These are phyloP conservation scores for Hexactinellida sp. DNA, from an alignment of 37 sponge, comb jelly and placozoan genomes.

Conservation along the genomic window DNA sequence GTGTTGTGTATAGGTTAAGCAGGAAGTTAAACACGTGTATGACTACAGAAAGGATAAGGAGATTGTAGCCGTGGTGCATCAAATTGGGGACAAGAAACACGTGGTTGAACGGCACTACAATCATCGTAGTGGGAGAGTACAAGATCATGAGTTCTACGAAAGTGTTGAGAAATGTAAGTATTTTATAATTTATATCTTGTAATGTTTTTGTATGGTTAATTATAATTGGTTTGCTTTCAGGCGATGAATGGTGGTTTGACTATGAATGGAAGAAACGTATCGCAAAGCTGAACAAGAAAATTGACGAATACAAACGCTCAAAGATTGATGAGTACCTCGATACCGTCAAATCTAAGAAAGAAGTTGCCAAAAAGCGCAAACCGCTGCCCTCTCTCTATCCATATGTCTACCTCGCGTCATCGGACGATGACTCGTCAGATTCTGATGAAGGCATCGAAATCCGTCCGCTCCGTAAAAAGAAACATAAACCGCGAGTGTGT, in stretches of 20 bases:
- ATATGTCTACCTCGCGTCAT: not conserved
- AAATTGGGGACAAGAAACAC: not conserved
- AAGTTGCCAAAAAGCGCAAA: conserved; percentile 3
- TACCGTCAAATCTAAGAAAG: not conserved
- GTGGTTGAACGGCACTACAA: not conserved
- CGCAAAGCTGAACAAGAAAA: not conserved
- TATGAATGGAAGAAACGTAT: conserved; percentile 15
- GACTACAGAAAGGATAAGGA: not conserved
- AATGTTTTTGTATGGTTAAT: too few relatives aligned
- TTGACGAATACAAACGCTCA: conserved; percentile 7
- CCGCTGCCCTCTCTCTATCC: not conserved
- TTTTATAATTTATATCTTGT: too few relatives aligned
- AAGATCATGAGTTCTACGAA: conserved; percentile 10
- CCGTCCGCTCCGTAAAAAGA: not conserved
- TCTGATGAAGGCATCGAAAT: not conserved
- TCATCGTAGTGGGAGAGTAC: conserved; percentile 15
- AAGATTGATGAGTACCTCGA: conserved; percentile 7
- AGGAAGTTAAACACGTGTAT: not conserved
- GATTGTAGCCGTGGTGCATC: conserved; percentile 7
- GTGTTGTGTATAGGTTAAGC: not conserved
- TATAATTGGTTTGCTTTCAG: not conserved
- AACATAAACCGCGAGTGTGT: not conserved
- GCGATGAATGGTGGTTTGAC: conserved; percentile 14
- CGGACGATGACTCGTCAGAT: not conserved
- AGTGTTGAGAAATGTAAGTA: conserved; percentile 11